phyloP scores from a whole-genome alignment of 2,888 invertebrate species.

The Drosophila longiperda region DNA sequence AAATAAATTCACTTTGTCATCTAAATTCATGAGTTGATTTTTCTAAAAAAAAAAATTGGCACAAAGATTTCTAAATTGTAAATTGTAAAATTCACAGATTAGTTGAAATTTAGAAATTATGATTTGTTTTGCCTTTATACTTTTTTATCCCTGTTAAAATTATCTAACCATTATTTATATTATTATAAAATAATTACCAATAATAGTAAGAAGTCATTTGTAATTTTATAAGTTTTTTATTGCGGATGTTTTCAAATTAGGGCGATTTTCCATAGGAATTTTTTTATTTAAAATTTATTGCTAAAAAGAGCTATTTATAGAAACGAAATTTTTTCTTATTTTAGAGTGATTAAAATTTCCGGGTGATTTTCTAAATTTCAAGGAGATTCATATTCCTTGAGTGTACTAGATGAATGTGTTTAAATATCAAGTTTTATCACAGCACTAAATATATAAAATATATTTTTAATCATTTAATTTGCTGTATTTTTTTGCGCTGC shows the following conservation, averaged over 20 bases:
- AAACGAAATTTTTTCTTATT: background rate
- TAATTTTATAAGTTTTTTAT: too few species aligned
- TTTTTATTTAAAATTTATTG: background rate
- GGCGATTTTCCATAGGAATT: too few species aligned
- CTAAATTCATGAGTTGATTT: background rate
- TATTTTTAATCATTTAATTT: background rate
- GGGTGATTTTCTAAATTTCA: background rate
- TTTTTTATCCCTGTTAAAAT: too few species aligned
- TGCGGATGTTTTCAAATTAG: too few species aligned
- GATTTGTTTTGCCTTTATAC: too few species aligned
- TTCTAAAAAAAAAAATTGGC: background rate
- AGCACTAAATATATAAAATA: conserved; percentile 26
- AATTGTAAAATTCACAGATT: too few species aligned
- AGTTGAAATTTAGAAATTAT: too few species aligned
- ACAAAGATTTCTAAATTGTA: background rate
- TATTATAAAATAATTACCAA: too few species aligned
- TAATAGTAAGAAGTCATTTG: too few species aligned
- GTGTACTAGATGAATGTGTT: background rate
- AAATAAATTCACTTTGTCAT: background rate
- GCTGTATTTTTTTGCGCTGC: background rate
- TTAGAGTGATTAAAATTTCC: background rate
- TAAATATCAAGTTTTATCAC: conserved; percentile 47
- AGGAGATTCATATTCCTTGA: background rate
- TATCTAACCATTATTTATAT: too few species aligned
- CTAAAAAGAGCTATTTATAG: background rate